These are phyloP conservation scores for Parazoanthus darwini DNA, from an alignment of 92 coral and sea anemone species.

Conservation along the genomic window DNA sequence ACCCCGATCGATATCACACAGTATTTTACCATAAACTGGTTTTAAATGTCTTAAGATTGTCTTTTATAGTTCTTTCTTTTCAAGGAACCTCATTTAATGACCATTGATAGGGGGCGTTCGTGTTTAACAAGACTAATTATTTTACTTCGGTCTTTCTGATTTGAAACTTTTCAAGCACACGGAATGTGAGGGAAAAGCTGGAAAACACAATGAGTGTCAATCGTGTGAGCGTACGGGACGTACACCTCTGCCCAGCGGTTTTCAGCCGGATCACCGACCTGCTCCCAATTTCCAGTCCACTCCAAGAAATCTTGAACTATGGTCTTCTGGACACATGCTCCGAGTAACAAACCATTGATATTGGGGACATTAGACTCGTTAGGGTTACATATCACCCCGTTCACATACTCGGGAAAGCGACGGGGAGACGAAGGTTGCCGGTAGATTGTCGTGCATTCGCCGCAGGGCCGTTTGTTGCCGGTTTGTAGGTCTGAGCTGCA, in stretches of 20 bases:
- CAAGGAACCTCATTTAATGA: no score
- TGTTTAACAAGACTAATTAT: no score
- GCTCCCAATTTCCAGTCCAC: neutral
- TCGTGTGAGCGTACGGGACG: neutral
- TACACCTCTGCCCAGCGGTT: neutral
- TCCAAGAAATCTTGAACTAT: neutral
- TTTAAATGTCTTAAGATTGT: no score
- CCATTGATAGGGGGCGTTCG: no score
- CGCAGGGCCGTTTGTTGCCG: neutral
- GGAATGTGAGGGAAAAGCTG: neutral
- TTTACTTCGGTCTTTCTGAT: no score
- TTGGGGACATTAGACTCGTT: neutral
- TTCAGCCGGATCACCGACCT: neutral
- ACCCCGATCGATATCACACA: no score
- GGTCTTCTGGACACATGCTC: neutral
- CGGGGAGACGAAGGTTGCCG: neutral
- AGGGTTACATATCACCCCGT: neutral
- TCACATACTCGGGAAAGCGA: neutral
- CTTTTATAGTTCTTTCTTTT: no score
- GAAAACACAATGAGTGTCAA: neutral
- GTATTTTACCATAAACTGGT: no score
- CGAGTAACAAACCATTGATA: neutral
- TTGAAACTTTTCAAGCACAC: no score
- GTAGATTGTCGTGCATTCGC: neutral
- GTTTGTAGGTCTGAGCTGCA: neutral